Base-by-base conservation (phyloP, 1,140 invertebrate species). In the Tachypleus tridentatus region DNA sequence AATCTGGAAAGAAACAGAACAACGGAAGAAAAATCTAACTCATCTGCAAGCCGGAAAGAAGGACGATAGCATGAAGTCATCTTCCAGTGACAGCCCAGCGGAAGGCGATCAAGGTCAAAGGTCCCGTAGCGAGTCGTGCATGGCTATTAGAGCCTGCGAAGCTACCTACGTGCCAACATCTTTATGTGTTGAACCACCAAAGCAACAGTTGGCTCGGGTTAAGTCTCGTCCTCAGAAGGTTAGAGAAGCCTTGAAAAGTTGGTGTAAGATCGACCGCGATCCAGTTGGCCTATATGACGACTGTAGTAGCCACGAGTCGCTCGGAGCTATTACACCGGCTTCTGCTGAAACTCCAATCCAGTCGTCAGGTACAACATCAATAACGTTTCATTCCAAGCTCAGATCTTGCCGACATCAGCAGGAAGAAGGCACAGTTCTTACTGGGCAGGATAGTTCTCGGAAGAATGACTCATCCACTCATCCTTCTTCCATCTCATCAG, bases 1-100 rank as follows among this genome's bases (percentile, higher is more conserved):
- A 73, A 98, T 99, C 75, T 99, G 94, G 87, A 82, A 86, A 58
- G 94, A 98, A 79, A 99, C 97, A 4, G 87, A 95, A 78, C 93
- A 97, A 76, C 80, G 97, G 65, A 91, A 98, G 75, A 95, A 96
- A 77, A 93, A 98, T 74, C 80, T 99, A 74, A 89, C 91, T 10
- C 69, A 96, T 78, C 80, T 98, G 52, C 94, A 97, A 78, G 94
- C 80, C 82, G 90, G 87, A 59, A 91, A 90, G 76, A 91, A 91
- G 74, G 88, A 91, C 71, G 88, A 87, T 64, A 93, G 89, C 74
- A 91, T 91, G 77, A 81, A 91, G 64, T 93, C 89, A 57, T 93
- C 92, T 77, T 93, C 90, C 64, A 93, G 91, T 64, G 67, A 70
- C 59, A 67, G 69, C 56, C 64, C 66, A 67, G 65, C 63, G 61